phyloP scores from a whole-genome alignment of 2,113 vertebrate species.

The human (Homo sapiens) region DNA sequence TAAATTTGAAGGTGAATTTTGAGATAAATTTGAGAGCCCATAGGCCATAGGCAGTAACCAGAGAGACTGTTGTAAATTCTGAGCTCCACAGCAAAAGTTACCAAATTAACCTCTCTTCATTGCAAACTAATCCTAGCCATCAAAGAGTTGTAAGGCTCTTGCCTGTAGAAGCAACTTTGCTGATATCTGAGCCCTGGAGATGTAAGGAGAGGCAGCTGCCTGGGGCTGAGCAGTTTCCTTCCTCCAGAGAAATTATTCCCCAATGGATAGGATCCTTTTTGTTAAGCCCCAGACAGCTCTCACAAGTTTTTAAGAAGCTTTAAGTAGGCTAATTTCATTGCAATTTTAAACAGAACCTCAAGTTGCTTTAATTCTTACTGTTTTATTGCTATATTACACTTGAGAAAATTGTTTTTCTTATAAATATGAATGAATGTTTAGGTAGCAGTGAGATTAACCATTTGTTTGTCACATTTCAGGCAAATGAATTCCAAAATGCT shows the following conservation, averaged over 20 bases:
- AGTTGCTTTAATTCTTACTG: conserved; percentile 30
- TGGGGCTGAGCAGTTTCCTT: neutral
- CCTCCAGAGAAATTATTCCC: neutral
- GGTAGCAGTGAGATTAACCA: conserved; percentile 32
- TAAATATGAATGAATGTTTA: conserved; percentile 28
- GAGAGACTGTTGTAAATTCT: neutral
- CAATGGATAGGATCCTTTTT: neutral
- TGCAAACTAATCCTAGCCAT: neutral
- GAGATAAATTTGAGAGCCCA: neutral
- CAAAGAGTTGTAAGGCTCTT: neutral
- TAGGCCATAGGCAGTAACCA: neutral
- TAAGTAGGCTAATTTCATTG: conserved; percentile 5
- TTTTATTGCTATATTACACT: conserved; percentile 4
- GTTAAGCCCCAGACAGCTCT: neutral
- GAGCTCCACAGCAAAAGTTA: neutral
- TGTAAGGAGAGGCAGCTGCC: no score
- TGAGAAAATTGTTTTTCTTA: conserved; percentile 29
- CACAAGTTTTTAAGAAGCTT: neutral
- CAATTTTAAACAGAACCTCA: neutral
- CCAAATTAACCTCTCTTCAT: conserved; percentile 3
- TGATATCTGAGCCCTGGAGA: neutral
- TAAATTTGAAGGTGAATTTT: neutral
- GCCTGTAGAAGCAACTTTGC: neutral
- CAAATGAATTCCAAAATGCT: neutral
- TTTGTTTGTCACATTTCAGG: neutral